Conservation (phyloP, 1,140 invertebrate genomes). For the Augochlora pura region DNA sequence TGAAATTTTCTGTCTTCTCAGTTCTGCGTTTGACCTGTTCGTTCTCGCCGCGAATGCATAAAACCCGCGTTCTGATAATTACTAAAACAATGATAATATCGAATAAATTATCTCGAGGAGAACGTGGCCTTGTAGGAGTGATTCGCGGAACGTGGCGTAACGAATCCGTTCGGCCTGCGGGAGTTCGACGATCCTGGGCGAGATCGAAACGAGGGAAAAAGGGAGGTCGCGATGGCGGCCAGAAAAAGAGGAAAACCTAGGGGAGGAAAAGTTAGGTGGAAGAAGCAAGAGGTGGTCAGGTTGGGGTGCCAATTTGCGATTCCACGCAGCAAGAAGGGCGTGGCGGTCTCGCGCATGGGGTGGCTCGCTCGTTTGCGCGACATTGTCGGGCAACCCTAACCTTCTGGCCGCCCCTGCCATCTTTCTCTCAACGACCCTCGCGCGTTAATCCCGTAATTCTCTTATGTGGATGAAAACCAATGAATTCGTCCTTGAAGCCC, state of each 20-base stretch:
- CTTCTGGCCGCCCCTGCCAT: conserved; percentile 36
- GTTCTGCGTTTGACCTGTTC: too few species aligned
- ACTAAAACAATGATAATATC: too few species aligned
- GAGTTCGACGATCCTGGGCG: conserved; percentile 1
- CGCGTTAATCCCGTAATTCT: conserved; percentile 54
- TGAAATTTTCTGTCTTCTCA: too few species aligned
- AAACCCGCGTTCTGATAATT: too few species aligned
- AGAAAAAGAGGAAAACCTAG: conserved; percentile 37
- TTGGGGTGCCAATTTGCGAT: conserved; percentile 70
- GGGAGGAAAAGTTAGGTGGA: conserved; percentile 37
- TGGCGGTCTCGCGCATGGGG: conserved; percentile 68
- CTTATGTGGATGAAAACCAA: conserved; percentile 40
- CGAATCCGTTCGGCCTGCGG: not conserved
- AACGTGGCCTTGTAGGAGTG: not conserved
- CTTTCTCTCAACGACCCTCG: conserved; percentile 32
- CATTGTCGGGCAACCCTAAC: conserved; percentile 69
- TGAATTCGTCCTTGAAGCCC: conserved; percentile 33
- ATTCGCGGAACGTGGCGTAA: not conserved
- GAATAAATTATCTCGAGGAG: too few species aligned
- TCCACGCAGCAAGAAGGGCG: conserved; percentile 68
- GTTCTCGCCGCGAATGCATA: too few species aligned
- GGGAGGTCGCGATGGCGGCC: not conserved
- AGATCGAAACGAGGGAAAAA: not conserved
- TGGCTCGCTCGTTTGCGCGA: conserved; percentile 70
- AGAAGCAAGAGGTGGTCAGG: conserved; percentile 53